Base-by-base conservation (phyloP, 1,140 invertebrate genomes). In the Manduca sexta region DNA sequence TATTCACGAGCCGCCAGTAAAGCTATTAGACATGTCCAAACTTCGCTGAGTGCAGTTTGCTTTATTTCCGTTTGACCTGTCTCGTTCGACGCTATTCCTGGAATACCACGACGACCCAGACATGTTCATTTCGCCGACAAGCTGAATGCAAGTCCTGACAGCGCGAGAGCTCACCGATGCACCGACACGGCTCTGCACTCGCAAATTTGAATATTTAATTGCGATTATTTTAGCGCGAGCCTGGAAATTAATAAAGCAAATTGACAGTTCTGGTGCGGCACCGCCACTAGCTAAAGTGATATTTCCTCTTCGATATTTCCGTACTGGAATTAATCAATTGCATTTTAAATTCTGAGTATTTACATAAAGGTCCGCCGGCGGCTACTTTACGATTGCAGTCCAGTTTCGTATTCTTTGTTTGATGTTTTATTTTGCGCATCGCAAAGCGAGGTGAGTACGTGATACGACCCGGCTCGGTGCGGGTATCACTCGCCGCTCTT, bases 21-120 rank as follows among this genome's bases (percentile, higher is more conserved):
- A 64, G 65, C 69, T 75, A 76, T 74, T 74, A 75, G 72, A 73
- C 72, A 77, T 75, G 77, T 75, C 69, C 69, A 81, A 81, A 81
- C 60, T 79, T 73, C 64, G 66, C 66, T 74, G 74, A 78, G 75
- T 74, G 74, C 67, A 76, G 62, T 63, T 64, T 60, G 73, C 71
- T 81, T 82, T 82, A 79, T 79, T 82, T 82, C 74, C 78, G 75
- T 74, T 79, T 75, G 75, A 82, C 74, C 78, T 74, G 74, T 75
- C 73, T 62, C 73, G 77, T 73, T 74, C 71, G 67, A 79, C 54
- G 69, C 69, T 73, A 71, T 78, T 81, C 73, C 69, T 69, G 67
- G 61, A 74, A 74, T 64, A 73, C 63, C 65, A 65, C 64, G 62
- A 62, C 45, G 47, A 29, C 51, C 67, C 70, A 82, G 78, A 77